Evolutionary conservation across 1,140 invertebrate species (phyloP).

Genomic region (Hylaeus volcanicus): DNA sequence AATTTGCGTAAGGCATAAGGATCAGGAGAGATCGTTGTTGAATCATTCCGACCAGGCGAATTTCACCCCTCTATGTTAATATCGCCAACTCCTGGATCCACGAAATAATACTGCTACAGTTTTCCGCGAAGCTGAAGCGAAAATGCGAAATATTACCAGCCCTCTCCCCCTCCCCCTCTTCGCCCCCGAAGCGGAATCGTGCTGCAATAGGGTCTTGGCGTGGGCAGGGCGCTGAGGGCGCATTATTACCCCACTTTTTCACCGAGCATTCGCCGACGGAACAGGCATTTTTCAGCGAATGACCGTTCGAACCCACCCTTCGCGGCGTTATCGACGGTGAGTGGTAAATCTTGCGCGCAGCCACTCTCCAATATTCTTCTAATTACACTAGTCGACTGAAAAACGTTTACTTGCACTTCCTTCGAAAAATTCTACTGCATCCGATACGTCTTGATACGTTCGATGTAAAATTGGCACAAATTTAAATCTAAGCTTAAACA

Average conservation of each 20-base stretch:
- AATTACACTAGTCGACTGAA: conserved; percentile 19
- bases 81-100: not conserved
- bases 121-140: not conserved
- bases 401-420: no score
- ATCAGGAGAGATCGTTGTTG: not conserved
- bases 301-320: conserved; percentile 10
- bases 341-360: conserved; percentile 15
- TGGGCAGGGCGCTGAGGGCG: conserved; percentile 18
- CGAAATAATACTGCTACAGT: not conserved
- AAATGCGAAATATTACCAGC: conserved; percentile 47
- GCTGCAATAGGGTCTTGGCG: conserved; percentile 1
- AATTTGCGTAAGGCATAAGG: conserved; percentile 13
- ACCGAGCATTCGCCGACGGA: conserved; percentile 29
- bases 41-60: conserved; percentile 6
- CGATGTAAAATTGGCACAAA: no score
- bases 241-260: conserved; percentile 51
- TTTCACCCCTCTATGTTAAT: not conserved
- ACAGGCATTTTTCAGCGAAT: conserved; percentile 42
- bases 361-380: conserved; percentile 21
- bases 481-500: no score
- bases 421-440: no score
- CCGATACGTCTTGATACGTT: no score
- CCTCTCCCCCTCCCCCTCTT: not conserved
- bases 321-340: conserved; percentile 7
- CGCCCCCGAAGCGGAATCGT: not conserved